Base-by-base conservation (phyloP, 1,140 invertebrate species). In the Scaptodrosophila lebanonensis region DNA sequence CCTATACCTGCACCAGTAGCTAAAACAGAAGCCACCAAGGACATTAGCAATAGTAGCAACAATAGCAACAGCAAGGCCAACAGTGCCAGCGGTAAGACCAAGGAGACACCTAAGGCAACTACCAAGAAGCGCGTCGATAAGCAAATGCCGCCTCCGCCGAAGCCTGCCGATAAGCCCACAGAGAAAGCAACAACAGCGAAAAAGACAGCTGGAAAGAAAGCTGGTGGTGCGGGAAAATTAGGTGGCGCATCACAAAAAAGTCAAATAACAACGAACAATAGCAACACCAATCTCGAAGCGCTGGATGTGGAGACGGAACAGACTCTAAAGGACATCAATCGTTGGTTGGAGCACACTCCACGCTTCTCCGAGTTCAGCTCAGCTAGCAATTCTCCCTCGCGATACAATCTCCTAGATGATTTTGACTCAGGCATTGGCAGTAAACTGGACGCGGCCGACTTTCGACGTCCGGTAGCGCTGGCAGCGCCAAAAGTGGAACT, bases 251-350 rank as follows among this genome's bases (percentile, higher is more conserved):
- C 27, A 39, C 27, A 9, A 20, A 27, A 13, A 32, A 30, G 6
- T 36, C 22, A 5, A 52, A 53, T 3, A 47, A 53, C 54, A 1
- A 29, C 57, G 30, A 66, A 79, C 54, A 61, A 89, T 67, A 91
- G 89, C 69, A 89, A 88, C 60, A 90, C 91, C 4, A 91, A 91
- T 5, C 91, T 94, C 49, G 93, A 94, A 77, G 94, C 93, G 0
- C 87, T 96, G 2, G 92, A 92, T 73, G 88, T 92, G 63, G 92
- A 92, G 2, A 93, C 92, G 0, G 94, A 95, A 85, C 93, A 95
- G 88, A 94, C 94, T 13, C 88, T 95, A 2, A 94, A 95, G 90
- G 94, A 95, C 83, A 95, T 96, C 15, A 95, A 94, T 72, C 94
- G 95, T 76, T 95, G 94, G 94, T 86, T 96, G 33, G 94, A 95